Evolutionary conservation across 92 coral and sea anemone genomes (phyloP), one percentile per base, ranked within the genome.

Genomic region (Bergia puertoricense): DNA sequence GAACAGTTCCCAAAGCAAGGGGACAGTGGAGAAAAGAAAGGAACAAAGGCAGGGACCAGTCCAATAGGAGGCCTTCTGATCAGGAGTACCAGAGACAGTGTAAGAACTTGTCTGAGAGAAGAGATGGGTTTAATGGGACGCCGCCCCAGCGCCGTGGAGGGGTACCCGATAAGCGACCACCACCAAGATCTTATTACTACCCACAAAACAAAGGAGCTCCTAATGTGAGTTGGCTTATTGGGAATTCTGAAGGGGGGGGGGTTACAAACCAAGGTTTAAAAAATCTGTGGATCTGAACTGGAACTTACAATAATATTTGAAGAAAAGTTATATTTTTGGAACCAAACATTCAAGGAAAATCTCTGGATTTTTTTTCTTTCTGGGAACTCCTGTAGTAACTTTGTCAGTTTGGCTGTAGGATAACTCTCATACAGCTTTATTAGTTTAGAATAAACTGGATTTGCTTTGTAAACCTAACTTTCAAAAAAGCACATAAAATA

Each of bases 81-180:
- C 94, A 92, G 75, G 96, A 90, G 43, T 88, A 87, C 80, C 89
- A 85, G 44, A 82, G 94, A 41, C 90, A 88, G 74, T 89, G 88
- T 57, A 89, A 93, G 85, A 90, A 91, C 77, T 65, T 81, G 23
- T 89, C 85, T 51, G 93, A 90, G 78, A 85, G 91, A 23, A 89
- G 91, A 45, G 92, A 91, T 79, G 92, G 81, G 44, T 91, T 76
- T 79, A 22, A 23, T 69, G 87, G 87, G 37, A 90, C 80, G 45
- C 94, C 93, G 18, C 94, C 95, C 77, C 95, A 92, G 80, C 90
- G 94, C 22, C 90, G 88, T 43, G 94, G 94, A 46, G 65, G 89
- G 65, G 76, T 92, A 59, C 80, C 94, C 10, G 95, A 93, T 88
- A 95, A 92, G 88, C 90, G 96, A 42, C 97, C 99, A 6, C 91